phyloP scores from a whole-genome alignment of 2,888 invertebrate genomes.

The Pherbina coryleti region DNA sequence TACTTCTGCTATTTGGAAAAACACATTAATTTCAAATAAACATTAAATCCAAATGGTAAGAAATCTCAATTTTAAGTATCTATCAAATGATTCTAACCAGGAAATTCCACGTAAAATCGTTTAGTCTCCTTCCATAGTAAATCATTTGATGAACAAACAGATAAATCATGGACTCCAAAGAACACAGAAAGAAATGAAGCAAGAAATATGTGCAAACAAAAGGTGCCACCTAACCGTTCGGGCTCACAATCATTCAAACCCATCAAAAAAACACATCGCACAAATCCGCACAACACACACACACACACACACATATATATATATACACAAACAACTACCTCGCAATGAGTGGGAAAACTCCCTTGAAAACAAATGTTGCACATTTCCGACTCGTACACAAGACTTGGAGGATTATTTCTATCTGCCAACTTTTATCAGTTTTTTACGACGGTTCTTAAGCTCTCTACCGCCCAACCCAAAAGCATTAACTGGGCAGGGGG shows the following conservation, averaged over 20 bases:
- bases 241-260: neutral
- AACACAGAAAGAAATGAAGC: slow-evolving; percentile 60
- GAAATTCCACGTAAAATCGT: slow-evolving; percentile 14
- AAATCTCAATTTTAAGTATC: no score
- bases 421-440: slow-evolving; percentile 64
- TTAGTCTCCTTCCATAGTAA: slow-evolving; percentile 51
- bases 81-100: neutral
- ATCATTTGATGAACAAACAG: slow-evolving; percentile 62
- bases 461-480: neutral
- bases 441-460: slow-evolving; percentile 43
- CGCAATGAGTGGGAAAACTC: neutral
- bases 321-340: slow-evolving; percentile 7
- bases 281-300: slow-evolving; percentile 21
- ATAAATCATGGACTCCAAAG: slow-evolving; percentile 62
- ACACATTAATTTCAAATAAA: neutral
- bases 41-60: no score
- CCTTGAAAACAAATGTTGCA: slow-evolving; percentile 41
- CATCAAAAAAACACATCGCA: neutral
- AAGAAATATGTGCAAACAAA: slow-evolving; percentile 52
- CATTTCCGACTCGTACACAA: slow-evolving; percentile 29
- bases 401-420: slow-evolving; percentile 57
- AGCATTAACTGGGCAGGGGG: neutral
- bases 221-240: neutral
- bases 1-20: neutral
- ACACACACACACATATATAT: slow-evolving; percentile 39